phyloP scores from a whole-genome alignment of 2,113 vertebrate species.

The Macquaria ambigua region DNA sequence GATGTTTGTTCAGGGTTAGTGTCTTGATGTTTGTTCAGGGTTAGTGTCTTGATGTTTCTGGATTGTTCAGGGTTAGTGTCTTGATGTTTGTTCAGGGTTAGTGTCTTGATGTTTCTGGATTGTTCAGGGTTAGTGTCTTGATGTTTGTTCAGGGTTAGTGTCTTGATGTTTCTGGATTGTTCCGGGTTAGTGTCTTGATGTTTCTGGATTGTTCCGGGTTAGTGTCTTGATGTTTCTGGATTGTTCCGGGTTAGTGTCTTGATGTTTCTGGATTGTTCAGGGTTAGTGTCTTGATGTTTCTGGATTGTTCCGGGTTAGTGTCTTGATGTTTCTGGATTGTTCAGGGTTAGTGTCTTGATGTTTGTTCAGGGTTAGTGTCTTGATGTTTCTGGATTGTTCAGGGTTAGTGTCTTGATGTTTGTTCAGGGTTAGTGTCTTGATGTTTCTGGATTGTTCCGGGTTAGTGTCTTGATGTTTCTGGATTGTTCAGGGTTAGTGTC shows the following conservation, averaged over 20 bases:
- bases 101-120: background rate
- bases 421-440: no score
- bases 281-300: background rate
- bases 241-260: no score
- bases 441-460: no score
- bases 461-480: background rate
- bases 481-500: background rate
- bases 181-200: no score
- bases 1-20: no score
- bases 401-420: background rate
- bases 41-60: background rate
- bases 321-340: background rate
- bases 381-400: background rate
- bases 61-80: no score
- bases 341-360: no score
- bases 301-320: background rate
- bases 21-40: no score
- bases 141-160: background rate
- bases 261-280: no score
- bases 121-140: background rate
- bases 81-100: no score
- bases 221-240: background rate
- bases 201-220: background rate
- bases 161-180: no score
- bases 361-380: no score